Percentiles rank a stretch among this genome's conserved stretches.
These are phyloP conservation scores for Chloromyia formosa DNA, from an alignment of 2,888 invertebrate species.

Conservation along the genomic window DNA sequence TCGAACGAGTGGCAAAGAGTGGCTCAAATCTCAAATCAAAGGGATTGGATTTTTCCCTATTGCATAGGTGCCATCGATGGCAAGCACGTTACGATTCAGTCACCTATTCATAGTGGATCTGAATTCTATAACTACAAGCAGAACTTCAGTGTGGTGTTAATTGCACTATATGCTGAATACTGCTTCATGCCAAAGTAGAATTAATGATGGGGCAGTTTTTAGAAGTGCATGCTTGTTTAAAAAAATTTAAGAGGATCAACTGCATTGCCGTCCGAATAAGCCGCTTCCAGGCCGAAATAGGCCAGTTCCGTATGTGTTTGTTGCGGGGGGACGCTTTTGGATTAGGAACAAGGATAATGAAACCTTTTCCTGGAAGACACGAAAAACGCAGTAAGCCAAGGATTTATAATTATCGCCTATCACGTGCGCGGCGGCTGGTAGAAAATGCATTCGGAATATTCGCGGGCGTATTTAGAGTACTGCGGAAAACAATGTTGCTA, in stretches of 20 bases:
- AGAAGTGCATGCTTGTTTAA: neutral
- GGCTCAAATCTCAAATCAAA: neutral
- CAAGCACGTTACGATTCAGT: slow-evolving; percentile 6
- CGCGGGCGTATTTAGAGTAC: slow-evolving; percentile 15
- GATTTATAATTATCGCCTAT: neutral
- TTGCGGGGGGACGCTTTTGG: slow-evolving; percentile 32
- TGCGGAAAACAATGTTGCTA: slow-evolving; percentile 20
- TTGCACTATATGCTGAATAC: slow-evolving; percentile 12
- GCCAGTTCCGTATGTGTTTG: slow-evolving; percentile 40
- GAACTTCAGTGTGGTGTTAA: slow-evolving; percentile 40
- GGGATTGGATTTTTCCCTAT: neutral
- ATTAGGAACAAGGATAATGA: slow-evolving; percentile 12
- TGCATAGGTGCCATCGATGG: slow-evolving; percentile 16
- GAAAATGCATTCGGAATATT: slow-evolving; percentile 37
- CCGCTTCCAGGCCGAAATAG: slow-evolving; percentile 25
- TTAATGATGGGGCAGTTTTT: slow-evolving; percentile 14
- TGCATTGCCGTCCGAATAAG: neutral
- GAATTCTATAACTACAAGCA: slow-evolving; percentile 53
- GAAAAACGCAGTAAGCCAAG: neutral
- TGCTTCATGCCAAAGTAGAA: slow-evolving; percentile 8
- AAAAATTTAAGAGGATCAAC: neutral
- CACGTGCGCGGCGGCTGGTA: neutral
- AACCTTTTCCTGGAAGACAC: slow-evolving; percentile 9
- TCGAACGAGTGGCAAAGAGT: neutral
- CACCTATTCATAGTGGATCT: slow-evolving; percentile 45